phyloP scores from a whole-genome alignment of 2,888 invertebrate genomes.

The Sesia apiformis region DNA sequence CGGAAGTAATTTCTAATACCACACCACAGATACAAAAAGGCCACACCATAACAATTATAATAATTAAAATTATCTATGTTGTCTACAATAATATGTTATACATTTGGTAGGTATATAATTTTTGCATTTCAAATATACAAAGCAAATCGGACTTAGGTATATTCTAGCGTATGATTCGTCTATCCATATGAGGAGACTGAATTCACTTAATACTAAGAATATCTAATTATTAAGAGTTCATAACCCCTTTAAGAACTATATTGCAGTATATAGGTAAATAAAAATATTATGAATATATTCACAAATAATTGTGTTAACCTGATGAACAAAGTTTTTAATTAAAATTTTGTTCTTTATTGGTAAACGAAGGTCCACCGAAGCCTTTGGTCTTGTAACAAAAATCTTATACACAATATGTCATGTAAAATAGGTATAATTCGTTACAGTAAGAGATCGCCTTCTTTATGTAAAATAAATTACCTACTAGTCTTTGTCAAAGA shows the following conservation, averaged over 20 bases:
- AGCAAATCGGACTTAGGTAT: conserved; percentile 69
- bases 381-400: conserved; percentile 28
- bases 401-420: background rate
- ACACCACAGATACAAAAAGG: no score
- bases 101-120: conserved; percentile 54
- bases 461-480: conserved; percentile 11
- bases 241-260: conserved; percentile 43
- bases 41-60: conserved; percentile 4
- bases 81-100: conserved; percentile 8
- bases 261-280: conserved; percentile 42
- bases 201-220: conserved; percentile 18
- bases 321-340: no score
- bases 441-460: background rate
- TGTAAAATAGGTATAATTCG: background rate
- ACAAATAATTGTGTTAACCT: background rate
- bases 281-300: conserved; percentile 13
- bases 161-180: conserved; percentile 73
- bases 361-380: conserved; percentile 43
- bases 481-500: conserved; percentile 52
- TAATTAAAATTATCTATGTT: conserved; percentile 10
- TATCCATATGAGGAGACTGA: conserved; percentile 47
- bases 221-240: conserved; percentile 39
- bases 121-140: conserved; percentile 59
- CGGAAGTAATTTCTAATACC: no score
- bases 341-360: conserved; percentile 18